Evolutionary conservation across 2,888 invertebrate genomes (phyloP).

Genomic region (Belgica antarctica): DNA sequence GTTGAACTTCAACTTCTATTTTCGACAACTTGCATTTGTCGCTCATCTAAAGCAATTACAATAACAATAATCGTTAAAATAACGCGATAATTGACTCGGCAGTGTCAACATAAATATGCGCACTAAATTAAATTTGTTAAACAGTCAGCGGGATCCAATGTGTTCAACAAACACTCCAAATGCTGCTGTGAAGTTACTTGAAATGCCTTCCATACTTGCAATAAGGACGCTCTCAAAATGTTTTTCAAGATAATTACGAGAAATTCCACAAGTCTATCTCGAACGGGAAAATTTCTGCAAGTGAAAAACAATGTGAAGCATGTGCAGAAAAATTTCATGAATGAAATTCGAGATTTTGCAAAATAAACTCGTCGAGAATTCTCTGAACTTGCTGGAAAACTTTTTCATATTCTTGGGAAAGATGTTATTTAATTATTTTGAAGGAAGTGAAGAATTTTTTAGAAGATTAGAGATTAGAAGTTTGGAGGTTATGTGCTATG

Average conservation of each 20-base stretch:
- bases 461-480: no score
- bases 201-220: no score
- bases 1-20: conserved; percentile 15
- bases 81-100: conserved; percentile 40
- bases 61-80: conserved; percentile 42
- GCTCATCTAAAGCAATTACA: conserved; percentile 24
- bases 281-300: no score
- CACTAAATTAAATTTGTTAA: conserved; percentile 27
- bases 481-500: no score
- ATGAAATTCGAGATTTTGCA: no score
- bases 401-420: no score
- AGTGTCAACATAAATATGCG: conserved; percentile 36
- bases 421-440: no score
- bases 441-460: no score
- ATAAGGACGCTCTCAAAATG: background rate
- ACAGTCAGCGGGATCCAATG: conserved; percentile 20
- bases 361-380: no score
- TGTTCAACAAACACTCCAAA: conserved; percentile 22
- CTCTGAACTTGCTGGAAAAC: no score
- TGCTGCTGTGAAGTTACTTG: background rate
- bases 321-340: background rate
- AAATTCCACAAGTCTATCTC: background rate
- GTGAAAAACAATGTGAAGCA: background rate
- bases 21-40: background rate
- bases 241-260: conserved; percentile 27